Evolutionary conservation across 2,888 invertebrate species (phyloP).

Genomic region (Harpalus rubripes): DNA sequence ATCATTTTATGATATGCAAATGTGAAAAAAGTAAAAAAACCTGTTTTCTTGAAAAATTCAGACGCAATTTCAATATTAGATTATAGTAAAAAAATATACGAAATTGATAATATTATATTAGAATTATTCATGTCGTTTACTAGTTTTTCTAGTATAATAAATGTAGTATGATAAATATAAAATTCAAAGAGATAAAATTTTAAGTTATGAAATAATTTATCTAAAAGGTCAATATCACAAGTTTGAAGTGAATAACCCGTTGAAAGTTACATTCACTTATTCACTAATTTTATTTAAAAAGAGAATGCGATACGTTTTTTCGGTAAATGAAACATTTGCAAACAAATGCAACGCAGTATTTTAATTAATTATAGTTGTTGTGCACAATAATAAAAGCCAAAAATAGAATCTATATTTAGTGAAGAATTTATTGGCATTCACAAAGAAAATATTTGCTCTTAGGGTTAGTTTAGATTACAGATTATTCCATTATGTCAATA

Average conservation of each 20-base stretch:
- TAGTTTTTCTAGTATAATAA: too few relatives aligned
- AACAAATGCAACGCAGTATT: conserved; percentile 10
- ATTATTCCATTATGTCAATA: not conserved
- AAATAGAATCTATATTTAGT: conserved; percentile 31
- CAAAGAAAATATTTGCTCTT: conserved; percentile 23
- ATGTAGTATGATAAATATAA: not conserved
- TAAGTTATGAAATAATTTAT: not conserved
- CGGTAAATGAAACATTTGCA: not conserved
- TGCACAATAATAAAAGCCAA: conserved; percentile 10
- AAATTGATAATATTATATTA: too few relatives aligned
- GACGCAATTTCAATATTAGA: too few relatives aligned
- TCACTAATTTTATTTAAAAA: not conserved
- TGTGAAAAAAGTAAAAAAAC: too few relatives aligned
- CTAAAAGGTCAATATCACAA: not conserved
- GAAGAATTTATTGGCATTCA: conserved; percentile 20
- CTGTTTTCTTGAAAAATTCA: too few relatives aligned
- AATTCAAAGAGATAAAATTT: not conserved
- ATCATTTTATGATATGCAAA: too few relatives aligned
- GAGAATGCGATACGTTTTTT: not conserved
- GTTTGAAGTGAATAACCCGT: not conserved
- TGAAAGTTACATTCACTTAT: not conserved
- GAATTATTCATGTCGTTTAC: too few relatives aligned
- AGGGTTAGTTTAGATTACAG: conserved; percentile 1
- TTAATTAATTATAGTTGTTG: not conserved
- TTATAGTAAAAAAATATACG: too few relatives aligned